Conservation (phyloP, 2,888 invertebrate genomes). For the Diplolepis rosae region DNA sequence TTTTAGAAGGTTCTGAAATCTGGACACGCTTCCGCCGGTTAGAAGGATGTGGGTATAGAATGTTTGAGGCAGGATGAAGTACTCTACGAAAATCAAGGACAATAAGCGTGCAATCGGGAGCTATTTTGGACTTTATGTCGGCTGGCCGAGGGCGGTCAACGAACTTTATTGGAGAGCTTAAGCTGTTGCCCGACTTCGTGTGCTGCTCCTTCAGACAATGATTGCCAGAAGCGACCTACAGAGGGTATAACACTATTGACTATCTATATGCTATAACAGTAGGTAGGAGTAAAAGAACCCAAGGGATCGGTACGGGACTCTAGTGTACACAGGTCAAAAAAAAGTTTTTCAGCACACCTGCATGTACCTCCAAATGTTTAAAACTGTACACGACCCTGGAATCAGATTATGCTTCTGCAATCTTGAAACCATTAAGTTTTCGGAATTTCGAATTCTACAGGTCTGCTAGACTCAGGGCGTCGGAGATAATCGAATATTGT, state of each 20-base stretch:
- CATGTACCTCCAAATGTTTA: neutral
- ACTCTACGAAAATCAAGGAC: constrained; percentile 5
- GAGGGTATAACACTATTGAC: constrained; percentile 11
- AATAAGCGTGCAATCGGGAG: constrained; percentile 12
- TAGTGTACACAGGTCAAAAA: neutral
- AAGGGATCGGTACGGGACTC: constrained; percentile 4
- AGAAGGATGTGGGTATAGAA: neutral
- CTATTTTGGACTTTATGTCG: constrained; percentile 6
- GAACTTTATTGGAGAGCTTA: constrained; percentile 58
- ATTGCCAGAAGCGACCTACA: constrained; percentile 29
- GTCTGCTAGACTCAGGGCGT: neutral
- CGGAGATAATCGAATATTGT: neutral
- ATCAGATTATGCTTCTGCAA: neutral
- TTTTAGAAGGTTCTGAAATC: neutral
- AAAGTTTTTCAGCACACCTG: constrained; percentile 11
- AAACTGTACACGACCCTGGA: neutral
- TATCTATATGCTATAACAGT: neutral
- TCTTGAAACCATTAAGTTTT: neutral
- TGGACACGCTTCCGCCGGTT: neutral
- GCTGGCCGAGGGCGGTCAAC: constrained; percentile 34
- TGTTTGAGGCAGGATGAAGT: neutral
- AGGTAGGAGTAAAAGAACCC: neutral
- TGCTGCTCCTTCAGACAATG: neutral
- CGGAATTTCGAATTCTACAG: neutral
- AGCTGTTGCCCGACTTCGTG: constrained; percentile 24